phyloP scores from a whole-genome alignment of 2,888 invertebrate species.

The Leptinotarsa haldemani region DNA sequence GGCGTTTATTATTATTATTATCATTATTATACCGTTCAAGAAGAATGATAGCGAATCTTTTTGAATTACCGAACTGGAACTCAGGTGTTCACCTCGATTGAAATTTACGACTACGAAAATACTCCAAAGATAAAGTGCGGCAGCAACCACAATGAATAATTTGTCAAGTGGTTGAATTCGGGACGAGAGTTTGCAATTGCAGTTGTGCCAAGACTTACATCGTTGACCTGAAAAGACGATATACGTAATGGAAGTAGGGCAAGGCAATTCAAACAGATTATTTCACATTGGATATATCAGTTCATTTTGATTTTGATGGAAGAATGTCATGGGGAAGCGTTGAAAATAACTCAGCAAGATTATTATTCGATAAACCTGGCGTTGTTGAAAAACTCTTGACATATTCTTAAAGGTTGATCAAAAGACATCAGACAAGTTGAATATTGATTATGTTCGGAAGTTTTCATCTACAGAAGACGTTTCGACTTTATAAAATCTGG shows the following conservation, averaged over 20 bases:
- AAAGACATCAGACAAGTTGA: too few relatives aligned
- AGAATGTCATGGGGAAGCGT: too few relatives aligned
- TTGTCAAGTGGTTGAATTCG: neutral
- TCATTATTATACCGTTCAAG: neutral
- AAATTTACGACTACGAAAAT: neutral
- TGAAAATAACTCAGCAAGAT: too few relatives aligned
- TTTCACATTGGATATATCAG: too few relatives aligned
- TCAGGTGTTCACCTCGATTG: neutral
- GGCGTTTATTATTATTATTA: too few relatives aligned
- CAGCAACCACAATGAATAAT: neutral
- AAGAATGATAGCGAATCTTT: neutral
- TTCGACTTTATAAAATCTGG: too few relatives aligned
- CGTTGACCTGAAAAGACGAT: slow-evolving; percentile 1
- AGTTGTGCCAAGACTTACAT: slow-evolving; percentile 2
- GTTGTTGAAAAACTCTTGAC: too few relatives aligned
- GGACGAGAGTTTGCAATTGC: neutral
- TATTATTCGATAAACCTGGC: too few relatives aligned
- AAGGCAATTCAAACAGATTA: neutral
- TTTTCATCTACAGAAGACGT: too few relatives aligned
- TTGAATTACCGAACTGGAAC: neutral
- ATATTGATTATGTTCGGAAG: too few relatives aligned
- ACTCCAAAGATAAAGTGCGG: slow-evolving; percentile 1
- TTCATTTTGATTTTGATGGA: too few relatives aligned
- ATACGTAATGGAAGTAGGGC: neutral
- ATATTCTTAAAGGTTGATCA: too few relatives aligned